Conservation (phyloP, 2,113 vertebrate genomes). For the Notarius lentiginosus region DNA sequence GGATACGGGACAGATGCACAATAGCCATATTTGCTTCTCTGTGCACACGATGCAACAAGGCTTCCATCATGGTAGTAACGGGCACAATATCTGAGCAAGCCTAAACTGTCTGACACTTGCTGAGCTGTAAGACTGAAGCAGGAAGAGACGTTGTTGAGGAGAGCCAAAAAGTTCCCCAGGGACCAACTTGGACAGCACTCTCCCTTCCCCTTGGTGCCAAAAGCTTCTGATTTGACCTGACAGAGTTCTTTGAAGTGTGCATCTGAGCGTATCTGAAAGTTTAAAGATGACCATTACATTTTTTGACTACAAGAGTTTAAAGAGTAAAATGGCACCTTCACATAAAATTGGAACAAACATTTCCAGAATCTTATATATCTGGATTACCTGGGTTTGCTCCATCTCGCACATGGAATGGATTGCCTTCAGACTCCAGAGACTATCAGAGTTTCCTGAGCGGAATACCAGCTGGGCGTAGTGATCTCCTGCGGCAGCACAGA, state of each 20-base stretch:
- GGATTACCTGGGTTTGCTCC: conserved; percentile 88
- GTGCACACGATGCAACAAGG: conserved; percentile 79
- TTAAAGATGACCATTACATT: not conserved
- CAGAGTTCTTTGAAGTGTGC: conserved; percentile 85
- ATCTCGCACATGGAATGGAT: conserved; percentile 97
- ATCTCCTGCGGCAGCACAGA: conserved; percentile 77
- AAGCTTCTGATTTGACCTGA: conserved; percentile 65
- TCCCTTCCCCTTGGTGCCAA: conserved; percentile 59
- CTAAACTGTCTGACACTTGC: conserved; percentile 84
- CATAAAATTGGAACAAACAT: not conserved
- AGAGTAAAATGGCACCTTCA: not conserved
- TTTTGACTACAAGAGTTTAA: not conserved
- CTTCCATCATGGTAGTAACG: conserved; percentile 85
- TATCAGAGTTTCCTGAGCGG: conserved; percentile 93
- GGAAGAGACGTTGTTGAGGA: conserved; percentile 87
- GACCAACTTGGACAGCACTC: conserved; percentile 98
- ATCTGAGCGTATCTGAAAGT: conserved; percentile 87
- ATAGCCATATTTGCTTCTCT: conserved; percentile 72
- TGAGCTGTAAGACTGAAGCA: conserved; percentile 86
- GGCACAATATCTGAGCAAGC: conserved; percentile 86
- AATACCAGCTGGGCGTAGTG: conserved; percentile 92
- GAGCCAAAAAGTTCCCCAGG: conserved; percentile 91
- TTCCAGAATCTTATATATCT: not conserved
- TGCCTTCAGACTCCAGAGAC: conserved; percentile 94
- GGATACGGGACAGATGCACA: conserved; percentile 86